Conservation (phyloP, 1,140 invertebrate genomes). For the Papilio machaon region DNA sequence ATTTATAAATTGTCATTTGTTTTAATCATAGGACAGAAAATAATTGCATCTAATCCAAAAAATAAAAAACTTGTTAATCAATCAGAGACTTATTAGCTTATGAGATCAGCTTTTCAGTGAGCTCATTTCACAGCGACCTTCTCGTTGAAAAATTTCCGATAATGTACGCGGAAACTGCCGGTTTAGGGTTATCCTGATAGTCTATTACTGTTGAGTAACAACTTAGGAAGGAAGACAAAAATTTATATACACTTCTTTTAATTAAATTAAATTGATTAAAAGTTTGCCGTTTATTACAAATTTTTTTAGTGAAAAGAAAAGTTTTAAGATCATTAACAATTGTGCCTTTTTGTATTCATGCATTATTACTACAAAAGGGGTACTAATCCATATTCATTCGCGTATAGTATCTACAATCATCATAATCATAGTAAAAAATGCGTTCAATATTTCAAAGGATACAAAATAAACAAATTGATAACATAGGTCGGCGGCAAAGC, state of each 20-base stretch:
- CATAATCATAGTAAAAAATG: not conserved
- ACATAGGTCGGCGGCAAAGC: constrained; percentile 29
- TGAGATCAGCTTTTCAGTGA: not conserved
- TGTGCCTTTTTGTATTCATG: not conserved
- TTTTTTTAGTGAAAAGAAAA: not conserved
- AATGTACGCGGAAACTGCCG: not conserved
- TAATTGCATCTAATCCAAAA: no score
- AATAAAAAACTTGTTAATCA: not conserved
- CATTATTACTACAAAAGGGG: not conserved
- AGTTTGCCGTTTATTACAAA: not conserved
- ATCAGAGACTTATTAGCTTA: not conserved
- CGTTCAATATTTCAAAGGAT: not conserved
- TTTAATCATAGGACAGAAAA: not conserved
- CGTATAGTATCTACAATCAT: not conserved
- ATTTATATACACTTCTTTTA: not conserved
- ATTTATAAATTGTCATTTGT: not conserved
- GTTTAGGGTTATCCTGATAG: not conserved
- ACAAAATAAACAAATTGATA: constrained; percentile 21
- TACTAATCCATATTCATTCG: not conserved
- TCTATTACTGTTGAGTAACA: not conserved
- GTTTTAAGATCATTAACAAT: not conserved
- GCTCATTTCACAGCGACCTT: not conserved
- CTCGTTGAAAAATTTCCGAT: not conserved
- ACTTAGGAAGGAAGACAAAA: not conserved
- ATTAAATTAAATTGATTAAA: no score